A percentile compares a stretch with the other conserved stretches of the same genome.
Evolutionary conservation across 2,113 vertebrate species (phyloP).

Genomic region (Aspidoscelis tigris): DNA sequence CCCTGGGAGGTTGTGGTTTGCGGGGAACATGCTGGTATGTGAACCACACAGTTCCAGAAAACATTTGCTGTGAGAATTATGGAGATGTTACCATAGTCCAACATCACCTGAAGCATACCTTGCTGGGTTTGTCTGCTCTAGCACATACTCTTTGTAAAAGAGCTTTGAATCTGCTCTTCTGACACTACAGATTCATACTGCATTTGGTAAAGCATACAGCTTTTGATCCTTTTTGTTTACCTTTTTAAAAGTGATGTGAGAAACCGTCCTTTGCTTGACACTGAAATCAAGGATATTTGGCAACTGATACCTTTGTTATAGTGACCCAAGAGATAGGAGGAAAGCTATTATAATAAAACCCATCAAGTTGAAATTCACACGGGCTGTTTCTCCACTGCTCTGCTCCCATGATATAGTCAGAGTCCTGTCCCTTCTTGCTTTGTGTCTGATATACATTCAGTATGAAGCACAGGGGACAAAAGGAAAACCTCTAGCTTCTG

Average conservation of each 20-base stretch:
- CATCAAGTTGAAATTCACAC: background rate
- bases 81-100: background rate
- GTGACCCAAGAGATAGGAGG: background rate
- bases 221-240: background rate
- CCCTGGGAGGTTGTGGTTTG: no score
- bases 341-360: conserved; percentile 1
- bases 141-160: background rate
- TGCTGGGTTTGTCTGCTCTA: background rate
- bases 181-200: conserved; percentile 1
- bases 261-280: background rate
- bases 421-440: background rate
- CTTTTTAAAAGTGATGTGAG: background rate
- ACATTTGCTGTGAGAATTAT: no score
- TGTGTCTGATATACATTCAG: fast-evolving
- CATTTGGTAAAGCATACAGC: background rate
- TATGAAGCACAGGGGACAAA: background rate
- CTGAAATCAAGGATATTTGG: background rate
- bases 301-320: background rate
- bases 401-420: background rate
- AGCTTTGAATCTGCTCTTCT: background rate
- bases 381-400: fast-evolving
- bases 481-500: fast-evolving
- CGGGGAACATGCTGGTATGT: no score
- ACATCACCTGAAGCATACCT: background rate
- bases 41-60: no score